Conservation (phyloP, 2,113 vertebrate species). For the Saguinus midas region DNA sequence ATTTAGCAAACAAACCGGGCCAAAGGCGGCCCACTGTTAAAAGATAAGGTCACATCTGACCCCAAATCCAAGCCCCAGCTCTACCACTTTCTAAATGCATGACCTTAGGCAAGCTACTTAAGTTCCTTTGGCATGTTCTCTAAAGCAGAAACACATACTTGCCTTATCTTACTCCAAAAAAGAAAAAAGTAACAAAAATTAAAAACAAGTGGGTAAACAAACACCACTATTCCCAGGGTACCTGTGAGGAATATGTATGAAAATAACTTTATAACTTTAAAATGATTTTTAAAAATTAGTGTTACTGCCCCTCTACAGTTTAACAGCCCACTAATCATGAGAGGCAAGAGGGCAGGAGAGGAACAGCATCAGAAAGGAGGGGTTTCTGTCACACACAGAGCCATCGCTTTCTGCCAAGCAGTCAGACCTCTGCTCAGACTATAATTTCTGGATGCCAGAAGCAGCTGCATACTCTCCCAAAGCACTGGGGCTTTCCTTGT, state of each 20-base stretch:
- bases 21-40: not conserved
- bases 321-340: not conserved
- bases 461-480: not conserved
- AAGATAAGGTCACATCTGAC: not conserved
- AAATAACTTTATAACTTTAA: conserved; percentile 21
- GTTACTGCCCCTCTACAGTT: not conserved
- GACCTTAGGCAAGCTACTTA: not conserved
- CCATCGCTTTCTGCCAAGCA: not conserved
- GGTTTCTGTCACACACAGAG: not conserved
- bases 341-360: not conserved
- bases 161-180: not conserved
- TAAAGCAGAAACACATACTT: not conserved
- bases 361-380: not conserved
- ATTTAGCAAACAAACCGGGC: not conserved
- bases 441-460: not conserved
- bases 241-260: not conserved
- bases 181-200: not conserved
- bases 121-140: not conserved
- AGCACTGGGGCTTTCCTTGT: not conserved
- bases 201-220: not conserved
- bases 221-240: not conserved
- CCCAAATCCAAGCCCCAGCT: not conserved
- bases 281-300: not conserved
- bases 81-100: not conserved
- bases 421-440: not conserved